phyloP scores from a whole-genome alignment of 2,888 invertebrate species.

The Thecophora atra region DNA sequence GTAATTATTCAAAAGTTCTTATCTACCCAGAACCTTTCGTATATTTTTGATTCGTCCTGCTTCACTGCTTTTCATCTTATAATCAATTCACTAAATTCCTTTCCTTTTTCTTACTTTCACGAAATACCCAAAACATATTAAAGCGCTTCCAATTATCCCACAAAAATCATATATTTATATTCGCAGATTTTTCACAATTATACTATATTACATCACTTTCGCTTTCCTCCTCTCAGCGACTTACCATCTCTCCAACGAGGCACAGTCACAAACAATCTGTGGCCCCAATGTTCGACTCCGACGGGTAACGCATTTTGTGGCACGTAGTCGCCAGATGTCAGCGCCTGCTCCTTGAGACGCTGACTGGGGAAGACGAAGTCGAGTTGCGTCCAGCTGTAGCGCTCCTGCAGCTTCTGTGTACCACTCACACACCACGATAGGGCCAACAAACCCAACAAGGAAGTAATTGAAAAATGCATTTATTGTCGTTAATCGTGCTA shows the following conservation, averaged over 20 bases:
- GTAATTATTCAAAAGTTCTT: no score
- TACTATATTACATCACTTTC: background rate
- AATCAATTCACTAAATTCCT: no score
- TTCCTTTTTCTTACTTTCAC: no score
- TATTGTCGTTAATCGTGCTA: no score
- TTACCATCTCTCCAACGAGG: conserved; percentile 83
- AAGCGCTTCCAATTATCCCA: no score
- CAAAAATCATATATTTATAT: no score
- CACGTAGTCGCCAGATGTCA: conserved; percentile 73
- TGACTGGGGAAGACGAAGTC: conserved; percentile 80
- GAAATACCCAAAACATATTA: no score
- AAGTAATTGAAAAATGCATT: background rate
- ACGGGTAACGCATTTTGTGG: conserved; percentile 84
- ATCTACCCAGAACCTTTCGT: no score
- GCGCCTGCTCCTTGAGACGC: conserved; percentile 71
- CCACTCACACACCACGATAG: conserved; percentile 41
- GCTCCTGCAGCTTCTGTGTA: conserved; percentile 72
- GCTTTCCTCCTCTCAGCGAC: background rate
- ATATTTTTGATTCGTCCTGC: no score
- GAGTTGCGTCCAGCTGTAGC: conserved; percentile 78
- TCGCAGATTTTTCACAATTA: no score
- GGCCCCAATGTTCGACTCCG: conserved; percentile 82
- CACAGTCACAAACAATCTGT: conserved; percentile 83
- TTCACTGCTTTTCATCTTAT: no score
- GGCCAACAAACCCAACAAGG: background rate